Evolutionary conservation across 2,888 invertebrate genomes (phyloP).

Genomic region (Schizotus pectinicornis): DNA sequence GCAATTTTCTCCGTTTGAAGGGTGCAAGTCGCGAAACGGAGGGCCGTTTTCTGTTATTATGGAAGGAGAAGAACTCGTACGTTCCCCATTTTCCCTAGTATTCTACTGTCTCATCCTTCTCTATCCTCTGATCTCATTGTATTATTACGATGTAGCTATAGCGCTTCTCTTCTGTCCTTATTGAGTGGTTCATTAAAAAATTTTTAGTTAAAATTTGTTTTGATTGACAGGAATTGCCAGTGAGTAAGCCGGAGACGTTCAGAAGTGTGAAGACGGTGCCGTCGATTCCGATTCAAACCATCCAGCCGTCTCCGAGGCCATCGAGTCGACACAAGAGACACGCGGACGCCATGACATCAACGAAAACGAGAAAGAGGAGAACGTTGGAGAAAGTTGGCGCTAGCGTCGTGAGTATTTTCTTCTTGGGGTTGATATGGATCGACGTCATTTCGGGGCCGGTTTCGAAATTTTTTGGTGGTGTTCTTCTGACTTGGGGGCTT

Average conservation of each 20-base stretch:
- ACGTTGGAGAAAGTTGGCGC: slow-evolving; percentile 67
- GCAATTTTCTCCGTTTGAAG: slow-evolving; percentile 40
- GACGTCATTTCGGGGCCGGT: neutral
- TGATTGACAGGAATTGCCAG: slow-evolving; percentile 56
- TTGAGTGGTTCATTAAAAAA: slow-evolving; percentile 10
- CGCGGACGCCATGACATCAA: slow-evolving; percentile 42
- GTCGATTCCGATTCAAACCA: slow-evolving; percentile 53
- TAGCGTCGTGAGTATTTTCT: slow-evolving; percentile 65
- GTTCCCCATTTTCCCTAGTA: slow-evolving; percentile 32
- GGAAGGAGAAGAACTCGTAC: slow-evolving; percentile 51
- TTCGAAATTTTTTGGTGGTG: neutral
- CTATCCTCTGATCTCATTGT: slow-evolving; percentile 28
- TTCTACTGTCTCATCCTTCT: slow-evolving; percentile 26
- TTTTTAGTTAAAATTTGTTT: slow-evolving; percentile 13
- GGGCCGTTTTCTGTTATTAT: slow-evolving; percentile 47
- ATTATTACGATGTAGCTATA: slow-evolving; percentile 34
- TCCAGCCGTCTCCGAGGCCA: slow-evolving; percentile 35
- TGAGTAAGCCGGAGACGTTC: slow-evolving; percentile 44
- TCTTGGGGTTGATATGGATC: neutral
- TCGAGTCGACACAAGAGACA: slow-evolving; percentile 54
- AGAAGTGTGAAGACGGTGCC: slow-evolving; percentile 53
- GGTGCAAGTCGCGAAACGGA: slow-evolving; percentile 28
- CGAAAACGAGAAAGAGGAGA: slow-evolving; percentile 62
- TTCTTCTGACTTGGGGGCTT: too few species aligned
- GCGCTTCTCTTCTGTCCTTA: slow-evolving; percentile 41